Percentiles rank a stretch among this genome's conserved stretches.
Conservation (phyloP, 1,140 invertebrate species). For the Goniozus legneri region DNA sequence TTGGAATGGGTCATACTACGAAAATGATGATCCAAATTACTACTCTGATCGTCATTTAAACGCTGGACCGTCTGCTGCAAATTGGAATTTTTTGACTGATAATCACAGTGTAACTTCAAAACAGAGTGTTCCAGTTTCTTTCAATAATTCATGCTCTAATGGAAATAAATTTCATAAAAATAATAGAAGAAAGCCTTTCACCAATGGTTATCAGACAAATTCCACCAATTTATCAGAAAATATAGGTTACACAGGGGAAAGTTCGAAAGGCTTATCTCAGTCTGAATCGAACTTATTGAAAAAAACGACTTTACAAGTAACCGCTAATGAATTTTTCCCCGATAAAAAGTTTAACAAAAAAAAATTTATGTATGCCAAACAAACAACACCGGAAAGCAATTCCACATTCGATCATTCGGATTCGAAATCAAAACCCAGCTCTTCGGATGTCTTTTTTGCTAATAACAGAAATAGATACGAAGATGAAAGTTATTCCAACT, state of each 20-base stretch:
- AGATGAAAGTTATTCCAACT: slow-evolving; percentile 17
- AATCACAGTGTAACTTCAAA: slow-evolving; percentile 21
- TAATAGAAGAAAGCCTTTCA: slow-evolving; percentile 11
- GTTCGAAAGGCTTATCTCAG: slow-evolving; percentile 12
- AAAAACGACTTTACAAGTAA: slow-evolving; percentile 35
- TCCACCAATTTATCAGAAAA: slow-evolving; percentile 13
- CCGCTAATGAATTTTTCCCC: slow-evolving; percentile 36
- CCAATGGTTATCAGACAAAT: slow-evolving; percentile 10
- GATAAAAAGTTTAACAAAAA: slow-evolving; percentile 10
- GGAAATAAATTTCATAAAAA: slow-evolving; percentile 15
- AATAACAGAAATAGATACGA: slow-evolving; percentile 20
- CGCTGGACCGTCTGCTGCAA: too few species aligned
- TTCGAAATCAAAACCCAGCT: slow-evolving; percentile 4
- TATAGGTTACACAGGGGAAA: slow-evolving; percentile 2
- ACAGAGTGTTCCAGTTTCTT: slow-evolving; percentile 16
- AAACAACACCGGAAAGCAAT: slow-evolving; percentile 4
- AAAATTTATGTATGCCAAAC: not conserved
- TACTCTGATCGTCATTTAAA: too few species aligned
- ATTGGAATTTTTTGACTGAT: slow-evolving; percentile 28
- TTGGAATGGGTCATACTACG: slow-evolving; percentile 47
- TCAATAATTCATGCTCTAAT: slow-evolving; percentile 27
- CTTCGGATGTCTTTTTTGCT: slow-evolving; percentile 21
- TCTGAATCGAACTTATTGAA: not conserved
- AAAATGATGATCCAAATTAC: slow-evolving; percentile 37
- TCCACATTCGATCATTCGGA: slow-evolving; percentile 4